Conservation (phyloP, 2,113 vertebrate species). For the Callipepla squamata region DNA sequence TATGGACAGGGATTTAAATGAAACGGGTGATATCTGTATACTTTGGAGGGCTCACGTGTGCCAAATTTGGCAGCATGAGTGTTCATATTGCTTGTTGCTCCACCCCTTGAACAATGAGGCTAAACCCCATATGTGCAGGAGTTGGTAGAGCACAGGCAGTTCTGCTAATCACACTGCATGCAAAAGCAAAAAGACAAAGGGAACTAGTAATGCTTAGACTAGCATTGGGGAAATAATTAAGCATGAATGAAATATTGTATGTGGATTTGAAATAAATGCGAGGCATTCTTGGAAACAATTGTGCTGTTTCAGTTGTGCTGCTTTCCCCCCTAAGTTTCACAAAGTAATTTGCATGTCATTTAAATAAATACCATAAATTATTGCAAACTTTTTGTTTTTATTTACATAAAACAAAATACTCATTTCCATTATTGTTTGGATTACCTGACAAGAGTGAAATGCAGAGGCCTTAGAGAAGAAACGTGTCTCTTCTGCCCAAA, state of each 20-base stretch:
- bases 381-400: constrained; percentile 47
- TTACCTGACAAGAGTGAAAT: constrained; percentile 22
- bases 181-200: constrained; percentile 70
- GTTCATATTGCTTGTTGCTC: constrained; percentile 43
- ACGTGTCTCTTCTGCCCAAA: background rate
- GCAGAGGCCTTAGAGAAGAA: background rate
- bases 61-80: constrained; percentile 43
- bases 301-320: constrained; percentile 46
- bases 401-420: constrained; percentile 62
- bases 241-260: constrained; percentile 45
- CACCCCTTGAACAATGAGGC: constrained; percentile 66
- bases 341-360: constrained; percentile 64
- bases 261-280: constrained; percentile 59
- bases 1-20: constrained; percentile 27
- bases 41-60: constrained; percentile 44
- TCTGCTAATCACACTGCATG: constrained; percentile 45
- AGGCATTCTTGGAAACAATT: constrained; percentile 53
- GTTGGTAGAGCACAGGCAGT: constrained; percentile 26
- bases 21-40: background rate
- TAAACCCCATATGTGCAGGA: constrained; percentile 51
- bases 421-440: constrained; percentile 38
- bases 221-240: constrained; percentile 62
- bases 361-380: constrained; percentile 65
- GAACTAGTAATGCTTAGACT: constrained; percentile 31
- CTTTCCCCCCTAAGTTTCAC: constrained; percentile 33